Evolutionary conservation across 2,113 vertebrate species (phyloP).

Genomic region (Trematomus loennbergii): DNA sequence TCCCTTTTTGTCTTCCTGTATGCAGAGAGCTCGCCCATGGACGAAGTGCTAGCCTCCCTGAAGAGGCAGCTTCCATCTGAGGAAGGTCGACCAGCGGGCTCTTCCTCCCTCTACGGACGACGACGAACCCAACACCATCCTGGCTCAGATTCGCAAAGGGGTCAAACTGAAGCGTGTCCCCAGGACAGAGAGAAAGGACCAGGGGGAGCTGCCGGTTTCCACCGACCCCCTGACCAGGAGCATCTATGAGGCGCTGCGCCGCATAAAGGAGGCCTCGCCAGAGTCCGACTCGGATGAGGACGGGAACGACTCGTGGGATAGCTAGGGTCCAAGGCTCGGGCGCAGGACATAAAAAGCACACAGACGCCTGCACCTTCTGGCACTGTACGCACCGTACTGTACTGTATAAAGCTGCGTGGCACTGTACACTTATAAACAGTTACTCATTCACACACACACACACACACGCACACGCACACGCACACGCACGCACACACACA

Average conservation of each 20-base stretch:
- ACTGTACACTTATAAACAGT: constrained; percentile 43
- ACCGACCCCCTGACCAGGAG: constrained; percentile 94
- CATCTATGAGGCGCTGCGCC: constrained; percentile 95
- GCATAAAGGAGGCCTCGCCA: constrained; percentile 98
- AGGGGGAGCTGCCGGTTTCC: constrained; percentile 85
- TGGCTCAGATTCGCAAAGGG: constrained; percentile 97
- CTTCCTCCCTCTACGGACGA: constrained; percentile 87
- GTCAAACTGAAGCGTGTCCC: constrained; percentile 95
- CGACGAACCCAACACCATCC: constrained; percentile 95
- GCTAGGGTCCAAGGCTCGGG: constrained; percentile 78
- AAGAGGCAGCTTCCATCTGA: constrained; percentile 97
- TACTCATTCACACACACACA: constrained; percentile 25
- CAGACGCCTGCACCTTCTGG: constrained; percentile 43
- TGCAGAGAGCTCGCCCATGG: constrained; percentile 96
- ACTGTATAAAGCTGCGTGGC: constrained; percentile 39
- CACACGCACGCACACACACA: constrained; percentile 35
- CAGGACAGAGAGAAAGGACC: constrained; percentile 87
- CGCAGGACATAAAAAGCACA: constrained; percentile 21
- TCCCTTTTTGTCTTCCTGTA: constrained; percentile 31
- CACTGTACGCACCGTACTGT: constrained; percentile 46
- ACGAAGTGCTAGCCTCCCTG: constrained; percentile 97
- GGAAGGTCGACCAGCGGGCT: constrained; percentile 92
- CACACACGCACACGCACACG: constrained; percentile 32
- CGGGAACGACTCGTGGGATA: constrained; percentile 92
- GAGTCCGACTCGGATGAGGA: constrained; percentile 98